These are phyloP conservation scores for Diarsia brunnea DNA, from an alignment of 2,888 invertebrate species.

Conservation along the genomic window DNA sequence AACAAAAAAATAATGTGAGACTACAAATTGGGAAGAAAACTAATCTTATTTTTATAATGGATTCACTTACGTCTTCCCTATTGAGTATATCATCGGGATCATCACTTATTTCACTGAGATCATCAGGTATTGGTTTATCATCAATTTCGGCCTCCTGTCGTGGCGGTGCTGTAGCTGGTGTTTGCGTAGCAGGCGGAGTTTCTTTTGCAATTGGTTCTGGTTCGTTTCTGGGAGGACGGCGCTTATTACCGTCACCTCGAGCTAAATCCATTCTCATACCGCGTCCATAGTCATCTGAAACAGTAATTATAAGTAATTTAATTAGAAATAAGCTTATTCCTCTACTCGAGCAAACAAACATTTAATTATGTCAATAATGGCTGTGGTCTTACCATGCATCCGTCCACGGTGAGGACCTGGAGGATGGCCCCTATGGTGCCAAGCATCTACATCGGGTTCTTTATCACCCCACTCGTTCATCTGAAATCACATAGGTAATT, in stretches of 20 bases:
- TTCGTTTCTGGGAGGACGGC: constrained; percentile 82
- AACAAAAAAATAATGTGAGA: constrained; percentile 8
- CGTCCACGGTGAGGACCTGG: constrained; percentile 89
- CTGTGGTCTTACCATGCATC: constrained; percentile 78
- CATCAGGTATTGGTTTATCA: constrained; percentile 91
- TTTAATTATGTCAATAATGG: background rate
- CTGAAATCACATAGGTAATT: constrained; percentile 69
- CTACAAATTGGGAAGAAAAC: background rate
- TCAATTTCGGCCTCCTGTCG: constrained; percentile 86
- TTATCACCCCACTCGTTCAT: constrained; percentile 90
- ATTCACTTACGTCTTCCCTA: constrained; percentile 92
- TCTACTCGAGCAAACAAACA: background rate
- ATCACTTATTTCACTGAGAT: constrained; percentile 97
- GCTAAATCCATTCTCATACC: constrained; percentile 83
- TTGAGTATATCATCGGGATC: constrained; percentile 97
- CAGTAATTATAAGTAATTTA: background rate
- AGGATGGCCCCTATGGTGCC: constrained; percentile 87
- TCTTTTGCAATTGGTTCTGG: constrained; percentile 78
- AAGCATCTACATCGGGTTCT: constrained; percentile 86
- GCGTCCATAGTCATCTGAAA: constrained; percentile 85
- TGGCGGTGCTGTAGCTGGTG: constrained; percentile 72
- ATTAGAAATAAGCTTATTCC: background rate
- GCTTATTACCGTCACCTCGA: constrained; percentile 82
- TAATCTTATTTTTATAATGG: background rate
- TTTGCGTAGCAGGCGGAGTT: constrained; percentile 79